Evolutionary conservation across 2,888 invertebrate genomes (phyloP).

Genomic region (Eucriotettix oculatus): DNA sequence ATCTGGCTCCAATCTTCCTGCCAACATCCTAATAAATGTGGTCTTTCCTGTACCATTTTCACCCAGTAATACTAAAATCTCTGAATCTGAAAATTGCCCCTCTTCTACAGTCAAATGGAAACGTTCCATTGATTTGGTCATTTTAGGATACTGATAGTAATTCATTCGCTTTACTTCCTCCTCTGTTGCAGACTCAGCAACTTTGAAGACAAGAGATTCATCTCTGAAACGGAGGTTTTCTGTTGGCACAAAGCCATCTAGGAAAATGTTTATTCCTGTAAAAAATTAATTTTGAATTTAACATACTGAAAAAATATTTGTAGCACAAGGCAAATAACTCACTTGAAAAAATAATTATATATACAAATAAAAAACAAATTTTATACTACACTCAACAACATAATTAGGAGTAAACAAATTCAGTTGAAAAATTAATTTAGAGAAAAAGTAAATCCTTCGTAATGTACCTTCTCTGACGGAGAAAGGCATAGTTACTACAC

Average conservation of each 20-base stretch:
- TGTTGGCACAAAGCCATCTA: constrained; percentile 98
- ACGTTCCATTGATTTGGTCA: constrained; percentile 68
- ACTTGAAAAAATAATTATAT: too few species aligned
- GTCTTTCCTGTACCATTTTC: constrained; percentile 99
- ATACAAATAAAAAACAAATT: background rate
- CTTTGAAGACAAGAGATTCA: constrained; percentile 92
- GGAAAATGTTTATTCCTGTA: constrained; percentile 89
- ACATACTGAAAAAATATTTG: too few species aligned
- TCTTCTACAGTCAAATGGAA: constrained; percentile 66
- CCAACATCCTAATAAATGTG: constrained; percentile 96
- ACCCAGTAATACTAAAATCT: constrained; percentile 86
- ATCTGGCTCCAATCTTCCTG: constrained; percentile 88
- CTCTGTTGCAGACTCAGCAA: constrained; percentile 92
- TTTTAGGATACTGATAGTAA: constrained; percentile 87
- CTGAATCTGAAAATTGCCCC: constrained; percentile 97
- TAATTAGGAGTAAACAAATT: too few species aligned
- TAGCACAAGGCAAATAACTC: too few species aligned
- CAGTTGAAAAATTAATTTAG: too few species aligned
- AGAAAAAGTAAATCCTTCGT: background rate
- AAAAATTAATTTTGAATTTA: constrained; percentile 4
- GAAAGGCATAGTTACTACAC: constrained; percentile 99
- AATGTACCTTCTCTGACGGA: constrained; percentile 86
- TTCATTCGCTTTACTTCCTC: constrained; percentile 96
- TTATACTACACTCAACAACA: background rate
- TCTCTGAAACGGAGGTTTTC: constrained; percentile 98